phyloP scores from a whole-genome alignment of 2,888 invertebrate genomes.

The Cantharis flavilabris region DNA sequence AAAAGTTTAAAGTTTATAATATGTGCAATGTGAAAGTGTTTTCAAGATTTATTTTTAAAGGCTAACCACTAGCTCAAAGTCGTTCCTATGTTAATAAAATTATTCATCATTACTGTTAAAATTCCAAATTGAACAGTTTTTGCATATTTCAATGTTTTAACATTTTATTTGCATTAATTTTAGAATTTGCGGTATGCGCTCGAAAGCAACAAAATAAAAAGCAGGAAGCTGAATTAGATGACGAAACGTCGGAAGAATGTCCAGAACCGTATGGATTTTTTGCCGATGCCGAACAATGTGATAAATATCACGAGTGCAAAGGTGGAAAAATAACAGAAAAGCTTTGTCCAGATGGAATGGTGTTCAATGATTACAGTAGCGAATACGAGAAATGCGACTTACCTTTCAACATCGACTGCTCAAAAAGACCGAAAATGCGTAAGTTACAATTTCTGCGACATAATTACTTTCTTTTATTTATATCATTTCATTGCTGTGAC shows the following conservation, averaged over 20 bases:
- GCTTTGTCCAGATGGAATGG: conserved; percentile 86
- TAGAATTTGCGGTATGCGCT: conserved; percentile 33
- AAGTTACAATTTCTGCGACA: conserved; percentile 56
- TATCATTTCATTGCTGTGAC: conserved; percentile 2
- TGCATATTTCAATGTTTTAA: neutral
- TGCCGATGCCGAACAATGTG: conserved; percentile 84
- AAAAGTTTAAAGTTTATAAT: conserved; percentile 14
- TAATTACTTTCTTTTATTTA: neutral
- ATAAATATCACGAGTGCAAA: conserved; percentile 84
- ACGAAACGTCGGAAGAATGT: conserved; percentile 69
- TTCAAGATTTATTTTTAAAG: conserved; percentile 34
- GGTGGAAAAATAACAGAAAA: conserved; percentile 76
- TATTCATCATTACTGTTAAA: neutral
- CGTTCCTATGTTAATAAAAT: conserved; percentile 7
- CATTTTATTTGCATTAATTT: neutral
- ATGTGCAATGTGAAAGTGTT: conserved; percentile 37
- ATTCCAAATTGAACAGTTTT: conserved; percentile 1
- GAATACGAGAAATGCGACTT: conserved; percentile 86
- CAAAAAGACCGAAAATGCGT: conserved; percentile 78
- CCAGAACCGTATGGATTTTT: conserved; percentile 84
- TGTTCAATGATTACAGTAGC: conserved; percentile 84
- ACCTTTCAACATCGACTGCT: conserved; percentile 85
- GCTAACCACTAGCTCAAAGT: conserved; percentile 32
- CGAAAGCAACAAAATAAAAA: conserved; percentile 25
- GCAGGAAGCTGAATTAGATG: conserved; percentile 54